phyloP scores from a whole-genome alignment of 2,888 invertebrate species.

The Camptogramma bilineatum region DNA sequence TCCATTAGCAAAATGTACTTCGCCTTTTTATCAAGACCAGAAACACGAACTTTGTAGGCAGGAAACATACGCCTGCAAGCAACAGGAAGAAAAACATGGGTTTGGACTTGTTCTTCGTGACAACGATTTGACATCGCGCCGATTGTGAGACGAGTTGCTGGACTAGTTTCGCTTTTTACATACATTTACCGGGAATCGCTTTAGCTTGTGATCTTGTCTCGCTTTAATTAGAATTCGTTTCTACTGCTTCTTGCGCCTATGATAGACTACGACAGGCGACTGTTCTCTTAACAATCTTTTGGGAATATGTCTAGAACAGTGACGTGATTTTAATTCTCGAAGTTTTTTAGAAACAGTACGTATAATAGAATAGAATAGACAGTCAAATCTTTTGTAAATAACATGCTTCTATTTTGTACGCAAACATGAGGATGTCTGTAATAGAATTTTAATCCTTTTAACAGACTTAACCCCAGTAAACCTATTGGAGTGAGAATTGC shows the following conservation, averaged over 20 bases:
- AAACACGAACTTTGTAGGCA: slow-evolving; percentile 98
- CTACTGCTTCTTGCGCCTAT: slow-evolving; percentile 15
- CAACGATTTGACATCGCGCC: slow-evolving; percentile 82
- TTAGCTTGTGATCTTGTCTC: slow-evolving; percentile 81
- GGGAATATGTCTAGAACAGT: no score
- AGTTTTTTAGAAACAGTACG: no score
- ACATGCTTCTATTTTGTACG: no score
- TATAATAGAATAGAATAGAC: no score
- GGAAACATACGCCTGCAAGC: slow-evolving; percentile 98
- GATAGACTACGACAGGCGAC: slow-evolving; percentile 17
- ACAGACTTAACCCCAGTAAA: no score
- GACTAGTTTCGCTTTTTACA: slow-evolving; percentile 75
- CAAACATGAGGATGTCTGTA: no score
- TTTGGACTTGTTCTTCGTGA: slow-evolving; percentile 80
- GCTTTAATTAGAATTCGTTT: slow-evolving; percentile 61
- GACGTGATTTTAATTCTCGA: no score
- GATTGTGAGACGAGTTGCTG: slow-evolving; percentile 80
- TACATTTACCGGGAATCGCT: slow-evolving; percentile 63
- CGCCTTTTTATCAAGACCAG: slow-evolving; percentile 98
- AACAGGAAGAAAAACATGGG: slow-evolving; percentile 84
- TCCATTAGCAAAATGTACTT: slow-evolving; percentile 99
- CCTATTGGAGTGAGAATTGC: no score
- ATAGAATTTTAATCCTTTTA: no score
- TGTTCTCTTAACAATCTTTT: background rate
- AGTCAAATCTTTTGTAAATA: no score